Evolutionary conservation across 2,797 vertebrate genomes (phyloP).

Genomic region (Aulostomus chinensis): DNA sequence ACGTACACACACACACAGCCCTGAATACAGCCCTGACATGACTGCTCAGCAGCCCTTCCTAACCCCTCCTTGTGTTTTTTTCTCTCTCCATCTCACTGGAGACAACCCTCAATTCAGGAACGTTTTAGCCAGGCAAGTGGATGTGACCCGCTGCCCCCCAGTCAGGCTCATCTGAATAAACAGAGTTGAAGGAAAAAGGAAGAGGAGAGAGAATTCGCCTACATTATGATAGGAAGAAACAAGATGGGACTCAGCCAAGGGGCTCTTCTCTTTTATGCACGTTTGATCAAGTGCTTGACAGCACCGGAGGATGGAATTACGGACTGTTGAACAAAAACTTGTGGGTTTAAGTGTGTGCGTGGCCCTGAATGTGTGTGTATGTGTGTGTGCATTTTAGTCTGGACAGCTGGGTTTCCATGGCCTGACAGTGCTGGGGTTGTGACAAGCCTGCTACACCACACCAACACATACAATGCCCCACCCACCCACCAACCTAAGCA

Average conservation of each 20-base stretch:
- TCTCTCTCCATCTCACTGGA: conserved; percentile 68
- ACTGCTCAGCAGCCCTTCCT: conserved; percentile 67
- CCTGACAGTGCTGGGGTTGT: conserved; percentile 89
- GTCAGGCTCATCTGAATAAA: conserved; percentile 83
- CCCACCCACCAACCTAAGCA: conserved; percentile 73
- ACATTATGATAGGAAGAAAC: conserved; percentile 79
- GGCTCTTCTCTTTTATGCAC: conserved; percentile 84
- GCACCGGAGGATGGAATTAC: conserved; percentile 86
- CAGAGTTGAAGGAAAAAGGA: conserved; percentile 77
- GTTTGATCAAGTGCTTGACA: conserved; percentile 90
- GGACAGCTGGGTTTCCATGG: conserved; percentile 79
- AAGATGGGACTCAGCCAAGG: conserved; percentile 72
- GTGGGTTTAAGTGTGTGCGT: conserved; percentile 30
- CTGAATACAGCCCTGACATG: conserved; percentile 78
- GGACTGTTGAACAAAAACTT: conserved; percentile 89
- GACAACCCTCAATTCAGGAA: conserved; percentile 76
- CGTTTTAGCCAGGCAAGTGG: conserved; percentile 77
- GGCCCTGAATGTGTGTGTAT: conserved; percentile 23
- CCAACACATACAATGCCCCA: conserved; percentile 37
- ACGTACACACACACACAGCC: conserved; percentile 34
- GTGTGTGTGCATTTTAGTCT: conserved; percentile 50
- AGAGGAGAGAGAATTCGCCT: conserved; percentile 78
- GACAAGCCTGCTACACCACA: conserved; percentile 86
- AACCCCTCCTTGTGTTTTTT: conserved; percentile 63
- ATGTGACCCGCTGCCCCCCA: conserved; percentile 80